Evolutionary conservation across 1,140 invertebrate species (phyloP).

Genomic region (Oryctes rhinoceros): DNA sequence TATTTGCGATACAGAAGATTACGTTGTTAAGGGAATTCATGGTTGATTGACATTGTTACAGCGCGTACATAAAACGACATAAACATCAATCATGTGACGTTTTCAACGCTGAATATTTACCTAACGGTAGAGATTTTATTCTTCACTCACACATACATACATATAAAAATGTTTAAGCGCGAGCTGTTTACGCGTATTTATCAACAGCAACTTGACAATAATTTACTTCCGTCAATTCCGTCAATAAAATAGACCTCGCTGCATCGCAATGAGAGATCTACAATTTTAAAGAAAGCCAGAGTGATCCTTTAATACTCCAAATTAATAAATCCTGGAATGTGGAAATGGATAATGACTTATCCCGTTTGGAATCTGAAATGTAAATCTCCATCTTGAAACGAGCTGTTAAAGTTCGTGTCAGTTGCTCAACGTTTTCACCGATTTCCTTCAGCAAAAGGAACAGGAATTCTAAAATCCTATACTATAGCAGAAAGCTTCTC

Average conservation of each 20-base stretch:
- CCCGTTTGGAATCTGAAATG: neutral
- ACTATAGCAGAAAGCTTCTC: neutral
- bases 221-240: too few relatives aligned
- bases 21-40: neutral
- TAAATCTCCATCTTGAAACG: slow-evolving; percentile 12
- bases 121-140: too few relatives aligned
- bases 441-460: neutral
- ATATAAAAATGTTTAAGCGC: too few relatives aligned
- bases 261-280: too few relatives aligned
- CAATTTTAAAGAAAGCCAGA: too few relatives aligned
- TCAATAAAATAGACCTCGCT: too few relatives aligned
- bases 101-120: too few relatives aligned
- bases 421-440: neutral
- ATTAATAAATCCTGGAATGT: too few relatives aligned
- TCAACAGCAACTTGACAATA: too few relatives aligned
- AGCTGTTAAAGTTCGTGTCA: slow-evolving; percentile 20
- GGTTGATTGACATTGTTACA: neutral
- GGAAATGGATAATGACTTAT: slow-evolving; percentile 20
- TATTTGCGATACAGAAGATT: neutral
- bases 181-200: too few relatives aligned
- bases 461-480: slow-evolving; percentile 19
- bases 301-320: too few relatives aligned
- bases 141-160: too few relatives aligned
- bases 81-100: neutral
- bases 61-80: neutral